Conservation (phyloP, 2,888 invertebrate genomes). For the Sinohyriopsis cumingii region DNA sequence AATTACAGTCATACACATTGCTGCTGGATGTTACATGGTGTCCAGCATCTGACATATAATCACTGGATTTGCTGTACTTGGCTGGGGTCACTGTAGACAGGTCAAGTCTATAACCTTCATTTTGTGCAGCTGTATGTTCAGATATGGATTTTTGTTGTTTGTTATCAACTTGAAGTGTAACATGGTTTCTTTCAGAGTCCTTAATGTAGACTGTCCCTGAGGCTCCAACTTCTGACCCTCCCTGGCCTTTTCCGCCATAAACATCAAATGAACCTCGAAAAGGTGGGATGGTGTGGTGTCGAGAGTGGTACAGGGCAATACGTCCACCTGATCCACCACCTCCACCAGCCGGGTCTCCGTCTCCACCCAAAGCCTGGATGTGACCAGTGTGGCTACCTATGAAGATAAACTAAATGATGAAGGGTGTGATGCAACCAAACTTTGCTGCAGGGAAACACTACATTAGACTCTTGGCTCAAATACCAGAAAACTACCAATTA, state of each 20-base stretch:
- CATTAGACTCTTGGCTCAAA: no score
- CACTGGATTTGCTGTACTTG: no score
- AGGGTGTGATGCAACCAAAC: no score
- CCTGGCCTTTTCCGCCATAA: conserved; percentile 42
- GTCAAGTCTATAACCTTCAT: conserved; percentile 41
- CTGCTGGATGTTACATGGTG: conserved; percentile 3
- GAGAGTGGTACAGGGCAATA: conserved; percentile 53
- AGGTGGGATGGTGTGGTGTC: conserved; percentile 42
- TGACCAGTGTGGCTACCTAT: conserved; percentile 61
- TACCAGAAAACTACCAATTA: no score
- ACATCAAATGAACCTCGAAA: conserved; percentile 50
- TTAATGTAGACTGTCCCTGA: conserved; percentile 51
- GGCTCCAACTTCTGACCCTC: conserved; percentile 52
- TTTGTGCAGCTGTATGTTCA: conserved; percentile 33
- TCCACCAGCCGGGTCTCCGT: conserved; percentile 34
- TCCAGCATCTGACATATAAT: no score
- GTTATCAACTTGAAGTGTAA: conserved; percentile 50
- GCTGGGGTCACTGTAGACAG: conserved; percentile 13
- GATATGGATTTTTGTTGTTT: conserved; percentile 33
- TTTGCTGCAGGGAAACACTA: no score
- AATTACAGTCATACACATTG: conserved; percentile 27
- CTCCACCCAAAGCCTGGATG: conserved; percentile 55
- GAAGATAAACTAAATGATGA: not conserved
- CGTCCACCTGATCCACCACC: conserved; percentile 58
- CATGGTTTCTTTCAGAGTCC: conserved; percentile 27